Evolutionary conservation across 2,113 vertebrate genomes (phyloP), one percentile per base, ranked within the genome.

Genomic region (Trichechus manatus): DNA sequence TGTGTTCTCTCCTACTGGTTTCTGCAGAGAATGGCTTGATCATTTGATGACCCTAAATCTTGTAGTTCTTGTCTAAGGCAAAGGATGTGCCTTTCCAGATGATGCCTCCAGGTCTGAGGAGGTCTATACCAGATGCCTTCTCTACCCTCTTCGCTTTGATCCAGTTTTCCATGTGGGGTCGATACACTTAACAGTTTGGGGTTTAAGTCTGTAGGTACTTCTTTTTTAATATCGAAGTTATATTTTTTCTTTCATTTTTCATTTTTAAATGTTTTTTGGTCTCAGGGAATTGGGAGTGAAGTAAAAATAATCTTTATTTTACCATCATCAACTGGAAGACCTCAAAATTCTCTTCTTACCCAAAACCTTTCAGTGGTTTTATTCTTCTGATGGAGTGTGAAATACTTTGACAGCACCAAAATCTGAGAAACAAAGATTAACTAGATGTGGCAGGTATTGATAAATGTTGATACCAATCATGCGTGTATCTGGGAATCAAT

Each of bases 241-340:
- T 81, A 42, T 5, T 56, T 59, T 79, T 56, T 36, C 42, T 29
- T 79, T 53, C 47, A 33, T 42, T 79, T 93, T 91, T 86, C 3
- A 75, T 84, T 91, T 93, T 93, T 14, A 59, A 89, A 70, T 66
- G 8, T 77, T 20, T 89, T 61, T 63, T 77, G 20, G 39, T 61
- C 39, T 89, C 79, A 10, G 63, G n/a, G 20, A 39, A 23, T 33
- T 36, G 31, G 1, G 1, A 10, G 1, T 93, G 27, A 95, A 94
- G 31, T 80, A n/a, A 79, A 85, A 88, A 84, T 15, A 93, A 87
- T 63, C 13, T 53, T 93, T 88, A n/a, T 23, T 77, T 85, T 88
- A 47, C 42, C 14, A 36, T 63, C 7, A 9, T 90, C 63, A 89
- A n/a, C 25, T 61, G 7, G 66, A 53, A 83, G 23, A 66, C 33